These are phyloP conservation scores for Orientallactaga bullata DNA, from an alignment of 2,113 vertebrate genomes.

Conservation along the genomic window DNA sequence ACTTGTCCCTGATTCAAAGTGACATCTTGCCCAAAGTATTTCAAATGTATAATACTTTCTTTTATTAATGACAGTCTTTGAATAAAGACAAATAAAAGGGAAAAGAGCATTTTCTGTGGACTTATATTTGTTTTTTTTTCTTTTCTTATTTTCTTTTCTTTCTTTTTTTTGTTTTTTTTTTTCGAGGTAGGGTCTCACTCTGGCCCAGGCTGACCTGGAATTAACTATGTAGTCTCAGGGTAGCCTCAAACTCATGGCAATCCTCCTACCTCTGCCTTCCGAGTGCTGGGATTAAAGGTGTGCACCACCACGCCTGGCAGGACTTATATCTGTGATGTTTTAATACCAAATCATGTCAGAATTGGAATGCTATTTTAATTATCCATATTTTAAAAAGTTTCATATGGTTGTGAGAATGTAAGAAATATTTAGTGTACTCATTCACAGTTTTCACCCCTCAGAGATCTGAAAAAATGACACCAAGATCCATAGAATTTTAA, in stretches of 20 bases:
- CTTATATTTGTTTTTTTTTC: too few relatives aligned
- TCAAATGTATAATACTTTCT: not conserved
- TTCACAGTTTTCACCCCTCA: not conserved
- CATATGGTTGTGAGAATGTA: constrained; percentile 5
- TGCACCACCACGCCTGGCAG: too few relatives aligned
- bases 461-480: not conserved
- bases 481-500: not conserved
- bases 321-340: not conserved
- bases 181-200: too few relatives aligned
- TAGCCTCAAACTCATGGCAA: too few relatives aligned
- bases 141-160: too few relatives aligned
- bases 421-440: not conserved
- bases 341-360: not conserved
- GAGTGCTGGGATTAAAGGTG: too few relatives aligned
- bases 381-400: constrained; percentile 46
- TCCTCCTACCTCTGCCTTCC: too few relatives aligned
- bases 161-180: too few relatives aligned
- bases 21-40: not conserved
- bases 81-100: constrained; percentile 20
- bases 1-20: not conserved
- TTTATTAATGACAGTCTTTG: not conserved
- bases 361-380: constrained; percentile 1
- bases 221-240: too few relatives aligned
- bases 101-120: constrained; percentile 43
- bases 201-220: too few relatives aligned